Evolutionary conservation across 2,113 vertebrate genomes (phyloP).

Genomic region (Rhinoderma darwinii): DNA sequence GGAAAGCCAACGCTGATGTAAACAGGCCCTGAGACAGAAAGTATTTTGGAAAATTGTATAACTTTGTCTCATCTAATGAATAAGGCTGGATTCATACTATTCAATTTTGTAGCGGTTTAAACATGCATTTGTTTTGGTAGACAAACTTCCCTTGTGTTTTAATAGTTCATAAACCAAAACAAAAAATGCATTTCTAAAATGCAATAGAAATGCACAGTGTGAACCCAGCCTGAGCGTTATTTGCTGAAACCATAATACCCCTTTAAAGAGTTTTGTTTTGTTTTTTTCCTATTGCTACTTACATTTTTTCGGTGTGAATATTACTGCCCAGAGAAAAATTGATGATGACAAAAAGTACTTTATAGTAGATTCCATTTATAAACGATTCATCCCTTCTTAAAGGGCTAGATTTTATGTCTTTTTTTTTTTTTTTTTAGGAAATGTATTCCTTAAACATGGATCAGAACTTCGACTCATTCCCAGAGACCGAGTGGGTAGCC

Average conservation of each 20-base stretch:
- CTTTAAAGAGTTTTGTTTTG: neutral
- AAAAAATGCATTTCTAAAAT: too few relatives aligned
- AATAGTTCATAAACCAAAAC: too few relatives aligned
- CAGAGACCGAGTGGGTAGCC: slow-evolving; percentile 78
- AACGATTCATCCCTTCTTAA: neutral
- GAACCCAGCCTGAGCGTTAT: too few relatives aligned
- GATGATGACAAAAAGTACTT: neutral
- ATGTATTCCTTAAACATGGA: slow-evolving; percentile 80
- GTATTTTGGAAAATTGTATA: too few relatives aligned
- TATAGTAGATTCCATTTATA: neutral
- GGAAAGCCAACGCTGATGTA: too few relatives aligned
- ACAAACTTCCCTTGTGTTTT: too few relatives aligned
- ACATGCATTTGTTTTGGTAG: too few relatives aligned
- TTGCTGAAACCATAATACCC: neutral
- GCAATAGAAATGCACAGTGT: too few relatives aligned
- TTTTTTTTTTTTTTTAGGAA: slow-evolving; percentile 70
- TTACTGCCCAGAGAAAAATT: neutral
- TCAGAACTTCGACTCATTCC: slow-evolving; percentile 82
- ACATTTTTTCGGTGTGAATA: neutral
- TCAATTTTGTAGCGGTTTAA: too few relatives aligned
- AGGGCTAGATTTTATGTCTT: slow-evolving; percentile 22
- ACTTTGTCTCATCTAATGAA: too few relatives aligned
- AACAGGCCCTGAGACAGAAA: too few relatives aligned
- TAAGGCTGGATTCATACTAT: too few relatives aligned
- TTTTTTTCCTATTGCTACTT: neutral